Evolutionary conservation across 2,888 invertebrate species (phyloP).

Genomic region (Mamestra brassicae): DNA sequence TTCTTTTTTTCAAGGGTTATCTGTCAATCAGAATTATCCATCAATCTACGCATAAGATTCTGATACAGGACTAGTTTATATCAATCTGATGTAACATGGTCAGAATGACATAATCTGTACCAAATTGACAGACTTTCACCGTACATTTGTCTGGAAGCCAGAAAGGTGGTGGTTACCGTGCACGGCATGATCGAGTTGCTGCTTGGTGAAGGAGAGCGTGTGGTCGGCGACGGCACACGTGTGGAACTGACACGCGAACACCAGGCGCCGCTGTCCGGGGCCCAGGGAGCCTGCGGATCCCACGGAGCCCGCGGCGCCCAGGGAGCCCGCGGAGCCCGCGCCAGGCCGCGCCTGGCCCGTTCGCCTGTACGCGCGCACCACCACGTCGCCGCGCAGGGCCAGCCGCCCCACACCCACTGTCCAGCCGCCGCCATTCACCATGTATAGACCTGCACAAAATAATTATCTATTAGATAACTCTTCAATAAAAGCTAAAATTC

Average conservation of each 20-base stretch:
- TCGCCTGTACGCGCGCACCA: conserved; percentile 97
- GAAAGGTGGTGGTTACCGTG: conserved; percentile 90
- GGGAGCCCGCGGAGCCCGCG: conserved; percentile 6
- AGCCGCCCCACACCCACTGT: conserved; percentile 91
- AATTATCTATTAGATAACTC: not conserved
- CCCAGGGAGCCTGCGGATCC: not conserved
- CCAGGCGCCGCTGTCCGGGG: conserved; percentile 90
- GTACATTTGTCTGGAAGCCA: conserved; percentile 9
- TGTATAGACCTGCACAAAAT: conserved; percentile 91
- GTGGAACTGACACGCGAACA: conserved; percentile 98
- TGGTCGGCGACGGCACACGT: conserved; percentile 97
- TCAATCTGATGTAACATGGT: not conserved
- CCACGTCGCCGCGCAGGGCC: conserved; percentile 96
- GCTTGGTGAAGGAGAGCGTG: conserved; percentile 95
- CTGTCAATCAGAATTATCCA: not conserved
- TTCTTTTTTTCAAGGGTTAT: not conserved
- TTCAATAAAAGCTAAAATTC: too few relatives aligned
- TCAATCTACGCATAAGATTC: not conserved
- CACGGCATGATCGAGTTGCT: conserved; percentile 96
- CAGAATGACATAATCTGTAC: too few relatives aligned
- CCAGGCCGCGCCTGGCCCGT: conserved; percentile 80
- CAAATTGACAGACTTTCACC: not conserved
- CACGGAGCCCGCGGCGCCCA: too few relatives aligned
- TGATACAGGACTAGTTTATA: not conserved
- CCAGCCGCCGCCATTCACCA: conserved; percentile 93